phyloP scores from a whole-genome alignment of 2,888 invertebrate species.

The Teinopalpus imperialis region DNA sequence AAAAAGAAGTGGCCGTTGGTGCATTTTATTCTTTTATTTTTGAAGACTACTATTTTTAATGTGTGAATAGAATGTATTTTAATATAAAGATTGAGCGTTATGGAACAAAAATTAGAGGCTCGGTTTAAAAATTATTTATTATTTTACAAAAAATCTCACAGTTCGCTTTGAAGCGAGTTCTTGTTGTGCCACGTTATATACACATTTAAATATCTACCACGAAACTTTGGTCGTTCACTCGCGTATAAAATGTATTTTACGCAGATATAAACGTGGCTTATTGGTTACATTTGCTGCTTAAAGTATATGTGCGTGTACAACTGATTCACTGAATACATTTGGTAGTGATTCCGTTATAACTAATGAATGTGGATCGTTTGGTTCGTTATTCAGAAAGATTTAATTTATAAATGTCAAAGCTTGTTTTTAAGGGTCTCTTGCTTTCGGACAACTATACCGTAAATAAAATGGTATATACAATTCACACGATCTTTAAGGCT shows the following conservation, averaged over 20 bases:
- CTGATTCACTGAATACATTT: slow-evolving; percentile 63
- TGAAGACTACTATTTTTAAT: too few species aligned
- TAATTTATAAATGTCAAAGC: slow-evolving; percentile 22
- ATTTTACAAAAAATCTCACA: slow-evolving; percentile 53
- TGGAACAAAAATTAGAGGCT: slow-evolving; percentile 47
- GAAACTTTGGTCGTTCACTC: slow-evolving; percentile 39
- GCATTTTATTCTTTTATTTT: too few species aligned
- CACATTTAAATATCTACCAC: slow-evolving; percentile 31
- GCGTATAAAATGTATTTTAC: slow-evolving; percentile 25
- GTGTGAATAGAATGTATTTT: too few species aligned
- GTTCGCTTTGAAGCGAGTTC: slow-evolving; percentile 37
- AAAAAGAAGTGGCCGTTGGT: too few species aligned
- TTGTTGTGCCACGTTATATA: slow-evolving; percentile 43
- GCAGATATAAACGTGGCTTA: slow-evolving; percentile 27
- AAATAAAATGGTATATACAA: neutral
- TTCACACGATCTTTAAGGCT: slow-evolving; percentile 3
- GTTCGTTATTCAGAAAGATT: slow-evolving; percentile 33
- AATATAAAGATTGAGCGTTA: too few species aligned
- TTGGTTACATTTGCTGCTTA: slow-evolving; percentile 36
- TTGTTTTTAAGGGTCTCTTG: slow-evolving; percentile 11
- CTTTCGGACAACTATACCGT: neutral
- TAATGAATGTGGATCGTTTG: slow-evolving; percentile 45
- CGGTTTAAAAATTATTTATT: slow-evolving; percentile 43
- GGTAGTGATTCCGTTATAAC: slow-evolving; percentile 51
- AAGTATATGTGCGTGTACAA: slow-evolving; percentile 54